Percentiles rank a stretch among this genome's conserved stretches.
These are phyloP conservation scores for Nicator chloris DNA, from an alignment of 2,113 vertebrate genomes.

Conservation along the genomic window DNA sequence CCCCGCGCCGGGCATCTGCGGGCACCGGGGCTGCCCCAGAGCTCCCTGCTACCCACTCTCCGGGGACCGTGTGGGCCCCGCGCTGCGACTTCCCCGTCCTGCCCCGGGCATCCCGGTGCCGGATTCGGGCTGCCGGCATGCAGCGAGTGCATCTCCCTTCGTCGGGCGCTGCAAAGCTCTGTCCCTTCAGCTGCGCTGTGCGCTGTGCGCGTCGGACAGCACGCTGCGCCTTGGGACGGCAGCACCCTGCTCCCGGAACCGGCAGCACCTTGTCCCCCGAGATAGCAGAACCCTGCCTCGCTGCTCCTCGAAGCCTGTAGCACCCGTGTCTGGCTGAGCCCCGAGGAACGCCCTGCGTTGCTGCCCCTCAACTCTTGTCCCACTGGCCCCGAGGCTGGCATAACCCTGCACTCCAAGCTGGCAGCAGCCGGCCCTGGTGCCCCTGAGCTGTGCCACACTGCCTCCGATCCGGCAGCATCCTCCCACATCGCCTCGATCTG, in stretches of 20 bases:
- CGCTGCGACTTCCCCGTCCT: neutral
- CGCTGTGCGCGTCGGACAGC: neutral
- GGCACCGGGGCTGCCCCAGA: neutral
- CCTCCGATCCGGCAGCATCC: neutral
- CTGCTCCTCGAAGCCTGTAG: neutral
- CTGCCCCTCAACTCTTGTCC: neutral
- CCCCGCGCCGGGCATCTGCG: neutral
- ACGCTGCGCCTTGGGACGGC: neutral
- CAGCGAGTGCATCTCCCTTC: neutral
- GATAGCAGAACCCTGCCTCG: neutral
- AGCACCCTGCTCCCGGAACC: neutral
- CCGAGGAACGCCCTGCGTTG: neutral
- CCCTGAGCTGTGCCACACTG: neutral
- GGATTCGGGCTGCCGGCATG: neutral
- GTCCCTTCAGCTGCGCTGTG: neutral
- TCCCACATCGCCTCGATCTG: neutral
- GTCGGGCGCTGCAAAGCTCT: neutral
- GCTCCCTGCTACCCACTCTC: neutral
- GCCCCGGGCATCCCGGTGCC: neutral
- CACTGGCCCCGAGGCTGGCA: neutral
- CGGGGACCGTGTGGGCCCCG: neutral
- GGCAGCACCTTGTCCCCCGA: neutral
- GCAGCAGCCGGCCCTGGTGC: neutral
- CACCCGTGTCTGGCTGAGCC: neutral
- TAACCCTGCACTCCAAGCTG: neutral